Evolutionary conservation across 2,797 vertebrate species (phyloP).

Genomic region (Sylvilagus floridanus): DNA sequence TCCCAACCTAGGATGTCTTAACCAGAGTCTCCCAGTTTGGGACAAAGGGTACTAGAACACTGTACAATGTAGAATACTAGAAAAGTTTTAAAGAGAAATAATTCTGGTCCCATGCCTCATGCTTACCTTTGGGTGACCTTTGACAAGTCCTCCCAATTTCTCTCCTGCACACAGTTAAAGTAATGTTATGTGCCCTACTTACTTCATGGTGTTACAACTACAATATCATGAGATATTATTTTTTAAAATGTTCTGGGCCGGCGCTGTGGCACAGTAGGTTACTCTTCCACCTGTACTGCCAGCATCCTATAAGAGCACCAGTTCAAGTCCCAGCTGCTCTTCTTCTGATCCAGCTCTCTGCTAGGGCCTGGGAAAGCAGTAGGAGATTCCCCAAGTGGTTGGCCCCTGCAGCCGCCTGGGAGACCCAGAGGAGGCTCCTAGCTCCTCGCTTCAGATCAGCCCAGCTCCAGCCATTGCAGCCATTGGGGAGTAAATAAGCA

Average conservation of each 20-base stretch:
- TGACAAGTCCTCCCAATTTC: background rate
- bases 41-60: background rate
- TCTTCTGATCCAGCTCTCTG: too few relatives aligned
- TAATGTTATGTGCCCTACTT: background rate
- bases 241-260: background rate
- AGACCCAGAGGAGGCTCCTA: too few relatives aligned
- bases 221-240: background rate
- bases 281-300: too few relatives aligned
- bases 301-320: too few relatives aligned
- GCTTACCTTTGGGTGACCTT: background rate
- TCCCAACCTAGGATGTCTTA: background rate
- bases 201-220: background rate
- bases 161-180: background rate
- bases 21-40: background rate
- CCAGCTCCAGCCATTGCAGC: too few relatives aligned
- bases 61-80: background rate
- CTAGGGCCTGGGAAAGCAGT: too few relatives aligned
- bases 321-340: too few relatives aligned
- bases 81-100: background rate
- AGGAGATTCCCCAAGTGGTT: too few relatives aligned
- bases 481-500: too few relatives aligned
- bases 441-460: too few relatives aligned
- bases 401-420: too few relatives aligned
- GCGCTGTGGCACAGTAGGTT: too few relatives aligned
- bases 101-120: background rate